These are phyloP conservation scores for Henricia sp. DNA, from an alignment of 53 echinoderm and acorn worm species.

Conservation along the genomic window DNA sequence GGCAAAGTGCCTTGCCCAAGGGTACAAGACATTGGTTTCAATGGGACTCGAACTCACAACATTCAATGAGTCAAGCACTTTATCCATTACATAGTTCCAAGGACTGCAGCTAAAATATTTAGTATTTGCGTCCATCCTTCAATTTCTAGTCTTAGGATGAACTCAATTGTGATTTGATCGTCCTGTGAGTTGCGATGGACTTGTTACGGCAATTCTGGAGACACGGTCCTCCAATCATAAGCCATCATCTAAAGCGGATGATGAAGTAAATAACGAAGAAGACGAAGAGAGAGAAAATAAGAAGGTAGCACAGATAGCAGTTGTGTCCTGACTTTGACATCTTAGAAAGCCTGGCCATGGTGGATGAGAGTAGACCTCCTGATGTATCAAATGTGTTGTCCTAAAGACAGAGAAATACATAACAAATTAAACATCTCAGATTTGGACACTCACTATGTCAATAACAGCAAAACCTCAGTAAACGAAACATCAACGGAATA, in stretches of 20 bases:
- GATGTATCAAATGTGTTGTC: constrained; percentile 85
- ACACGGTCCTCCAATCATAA: too few relatives aligned
- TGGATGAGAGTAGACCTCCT: constrained; percentile 72
- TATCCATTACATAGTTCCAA: too few relatives aligned
- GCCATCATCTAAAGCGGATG: constrained; percentile 80
- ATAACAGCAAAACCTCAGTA: background rate
- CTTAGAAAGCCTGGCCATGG: constrained; percentile 81
- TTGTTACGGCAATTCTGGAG: too few relatives aligned
- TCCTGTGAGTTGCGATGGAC: too few relatives aligned
- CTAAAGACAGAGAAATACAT: constrained; percentile 31
- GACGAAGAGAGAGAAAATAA: constrained; percentile 86
- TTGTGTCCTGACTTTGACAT: constrained; percentile 81
- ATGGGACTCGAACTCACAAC: too few relatives aligned
- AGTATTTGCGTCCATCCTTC: too few relatives aligned
- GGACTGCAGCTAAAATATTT: too few relatives aligned
- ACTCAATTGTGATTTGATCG: too few relatives aligned
- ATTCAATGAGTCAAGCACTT: too few relatives aligned
- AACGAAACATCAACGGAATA: background rate
- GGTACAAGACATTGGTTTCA: too few relatives aligned
- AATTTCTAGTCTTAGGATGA: too few relatives aligned
- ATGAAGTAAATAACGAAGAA: constrained; percentile 88
- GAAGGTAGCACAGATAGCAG: constrained; percentile 84
- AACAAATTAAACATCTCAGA: background rate
- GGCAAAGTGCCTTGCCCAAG: too few relatives aligned
- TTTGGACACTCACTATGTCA: background rate